Conservation (phyloP, 2,888 invertebrate genomes). For the Sarcophaga carnaria region DNA sequence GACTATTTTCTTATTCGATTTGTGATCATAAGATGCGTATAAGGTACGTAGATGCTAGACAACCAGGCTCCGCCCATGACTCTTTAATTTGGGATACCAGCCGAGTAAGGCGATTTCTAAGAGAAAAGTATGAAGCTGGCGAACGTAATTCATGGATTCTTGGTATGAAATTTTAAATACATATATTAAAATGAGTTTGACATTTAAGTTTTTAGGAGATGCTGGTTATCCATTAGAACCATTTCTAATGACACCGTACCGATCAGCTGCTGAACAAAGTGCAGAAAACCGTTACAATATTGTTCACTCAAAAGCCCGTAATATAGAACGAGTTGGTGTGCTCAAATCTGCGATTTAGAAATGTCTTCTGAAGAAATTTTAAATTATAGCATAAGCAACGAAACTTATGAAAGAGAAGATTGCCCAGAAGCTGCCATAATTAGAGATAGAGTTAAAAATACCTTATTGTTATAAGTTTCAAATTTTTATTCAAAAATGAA, state of each 20-base stretch:
- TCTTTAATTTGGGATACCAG: slow-evolving; percentile 24
- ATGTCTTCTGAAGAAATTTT: too few relatives aligned
- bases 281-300: slow-evolving; percentile 11
- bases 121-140: slow-evolving; percentile 10
- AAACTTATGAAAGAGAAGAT: too few relatives aligned
- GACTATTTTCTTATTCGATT: not conserved
- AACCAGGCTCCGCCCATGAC: slow-evolving; percentile 20
- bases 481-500: too few relatives aligned
- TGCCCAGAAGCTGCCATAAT: too few relatives aligned
- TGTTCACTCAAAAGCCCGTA: not conserved
- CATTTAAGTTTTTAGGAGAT: slow-evolving; percentile 4
- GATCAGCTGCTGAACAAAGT: slow-evolving; percentile 17
- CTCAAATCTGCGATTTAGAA: slow-evolving; percentile 22
- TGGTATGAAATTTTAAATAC: slow-evolving; percentile 26
- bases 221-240: too few relatives aligned
- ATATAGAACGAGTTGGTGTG: not conserved
- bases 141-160: slow-evolving; percentile 21
- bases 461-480: too few relatives aligned
- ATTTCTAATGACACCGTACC: not conserved
- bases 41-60: not conserved
- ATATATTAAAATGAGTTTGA: not conserved
- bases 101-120: not conserved
- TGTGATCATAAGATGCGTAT: not conserved
- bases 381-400: too few relatives aligned
- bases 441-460: too few relatives aligned